Conservation (phyloP, 2,113 vertebrate genomes). For the Chrysochloris asiatica region DNA sequence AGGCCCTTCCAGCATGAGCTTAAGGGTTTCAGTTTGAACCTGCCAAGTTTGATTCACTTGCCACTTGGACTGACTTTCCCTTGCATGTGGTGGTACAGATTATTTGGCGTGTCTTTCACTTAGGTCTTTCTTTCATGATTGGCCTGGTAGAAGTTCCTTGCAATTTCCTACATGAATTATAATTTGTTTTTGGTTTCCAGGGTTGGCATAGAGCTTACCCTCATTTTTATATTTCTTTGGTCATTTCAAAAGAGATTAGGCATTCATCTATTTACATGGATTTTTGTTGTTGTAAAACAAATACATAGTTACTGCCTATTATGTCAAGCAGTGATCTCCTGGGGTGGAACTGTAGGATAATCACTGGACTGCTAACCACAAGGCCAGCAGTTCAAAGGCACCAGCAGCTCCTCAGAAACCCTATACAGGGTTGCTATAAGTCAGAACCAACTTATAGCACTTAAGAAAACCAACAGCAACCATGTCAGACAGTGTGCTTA, state of each 20-base stretch:
- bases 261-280: not conserved
- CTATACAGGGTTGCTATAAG: too few relatives aligned
- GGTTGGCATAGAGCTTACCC: too few relatives aligned
- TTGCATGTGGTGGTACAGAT: not conserved
- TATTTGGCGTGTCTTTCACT: not conserved
- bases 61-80: not conserved
- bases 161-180: not conserved
- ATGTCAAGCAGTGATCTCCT: too few relatives aligned
- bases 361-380: too few relatives aligned
- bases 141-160: not conserved
- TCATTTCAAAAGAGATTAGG: not conserved
- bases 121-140: not conserved
- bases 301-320: not conserved
- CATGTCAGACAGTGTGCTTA: not conserved
- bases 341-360: too few relatives aligned
- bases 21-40: not conserved
- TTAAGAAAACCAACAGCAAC: not conserved
- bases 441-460: too few relatives aligned
- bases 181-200: not conserved
- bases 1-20: not conserved
- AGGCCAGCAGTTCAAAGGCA: too few relatives aligned
- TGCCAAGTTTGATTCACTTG: not conserved
- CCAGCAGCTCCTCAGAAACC: too few relatives aligned
- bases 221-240: not conserved
- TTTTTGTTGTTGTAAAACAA: not conserved